A percentile compares a stretch with the other conserved stretches of the same genome.
Conservation (phyloP, 2,113 vertebrate genomes). For the Hiodon tergisus region DNA sequence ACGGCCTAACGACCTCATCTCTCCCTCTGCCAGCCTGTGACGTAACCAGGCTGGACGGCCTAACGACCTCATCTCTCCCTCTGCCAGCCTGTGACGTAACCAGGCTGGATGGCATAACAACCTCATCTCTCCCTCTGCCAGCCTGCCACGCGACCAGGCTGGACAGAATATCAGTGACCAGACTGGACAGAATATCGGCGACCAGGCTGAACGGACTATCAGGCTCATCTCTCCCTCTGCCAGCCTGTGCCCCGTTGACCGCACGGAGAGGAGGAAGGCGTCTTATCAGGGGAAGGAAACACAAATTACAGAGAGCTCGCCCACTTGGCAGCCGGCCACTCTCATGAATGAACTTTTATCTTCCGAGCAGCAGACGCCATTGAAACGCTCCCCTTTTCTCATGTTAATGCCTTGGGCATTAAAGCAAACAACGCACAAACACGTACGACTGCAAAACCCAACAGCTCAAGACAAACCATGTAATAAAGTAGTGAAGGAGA, state of each 20-base stretch:
- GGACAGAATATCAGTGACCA: too few species aligned
- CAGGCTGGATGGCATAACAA: background rate
- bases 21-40: background rate
- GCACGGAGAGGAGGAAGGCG: constrained; percentile 30
- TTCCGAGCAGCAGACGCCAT: constrained; percentile 13
- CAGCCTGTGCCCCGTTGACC: constrained; percentile 28
- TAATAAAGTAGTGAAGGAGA: background rate
- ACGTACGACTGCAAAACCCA: background rate
- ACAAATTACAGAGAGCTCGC: constrained; percentile 42
- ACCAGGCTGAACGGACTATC: background rate
- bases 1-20: background rate
- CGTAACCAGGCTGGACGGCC: background rate
- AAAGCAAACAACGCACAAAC: constrained; percentile 7
- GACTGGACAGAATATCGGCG: too few species aligned
- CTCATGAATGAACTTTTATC: constrained; percentile 47
- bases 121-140: background rate
- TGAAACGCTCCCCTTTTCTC: constrained; percentile 3
- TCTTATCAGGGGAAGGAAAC: constrained; percentile 54
- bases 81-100: background rate
- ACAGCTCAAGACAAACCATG: background rate
- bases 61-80: background rate
- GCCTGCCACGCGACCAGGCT: background rate
- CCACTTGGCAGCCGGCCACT: constrained; percentile 42
- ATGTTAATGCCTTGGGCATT: constrained; percentile 6
- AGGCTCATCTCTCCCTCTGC: background rate